Conservation (phyloP, 2,113 vertebrate species). For the Hypocryptadius cinnamomeus region DNA sequence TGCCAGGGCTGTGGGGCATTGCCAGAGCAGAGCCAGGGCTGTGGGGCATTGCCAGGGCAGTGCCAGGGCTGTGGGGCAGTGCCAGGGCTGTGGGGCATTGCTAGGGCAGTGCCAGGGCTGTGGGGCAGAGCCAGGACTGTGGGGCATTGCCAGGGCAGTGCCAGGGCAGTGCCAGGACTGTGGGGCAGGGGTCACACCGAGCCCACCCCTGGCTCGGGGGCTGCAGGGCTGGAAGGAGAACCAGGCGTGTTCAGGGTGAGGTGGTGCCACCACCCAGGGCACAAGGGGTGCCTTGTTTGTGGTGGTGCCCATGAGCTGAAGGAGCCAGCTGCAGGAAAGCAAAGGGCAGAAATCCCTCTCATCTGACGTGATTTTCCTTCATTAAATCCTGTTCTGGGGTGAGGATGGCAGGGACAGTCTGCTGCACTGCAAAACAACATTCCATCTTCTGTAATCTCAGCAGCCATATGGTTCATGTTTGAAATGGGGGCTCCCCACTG, state of each 20-base stretch:
- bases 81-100: background rate
- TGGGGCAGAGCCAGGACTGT: background rate
- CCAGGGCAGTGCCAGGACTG: background rate
- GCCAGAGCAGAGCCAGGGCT: background rate
- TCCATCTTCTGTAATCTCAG: background rate
- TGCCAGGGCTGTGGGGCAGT: background rate
- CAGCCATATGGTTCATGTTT: background rate
- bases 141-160: background rate
- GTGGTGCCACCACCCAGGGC: background rate
- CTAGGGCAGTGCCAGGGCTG: background rate
- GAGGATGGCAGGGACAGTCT: background rate
- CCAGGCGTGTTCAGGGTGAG: accelerated
- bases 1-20: too few species aligned
- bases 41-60: background rate
- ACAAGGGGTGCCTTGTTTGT: accelerated
- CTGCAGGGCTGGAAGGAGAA: background rate
- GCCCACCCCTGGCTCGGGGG: background rate
- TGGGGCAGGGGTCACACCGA: background rate
- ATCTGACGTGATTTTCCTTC: background rate
- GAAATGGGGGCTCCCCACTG: background rate
- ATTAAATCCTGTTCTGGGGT: background rate
- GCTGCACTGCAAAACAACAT: background rate
- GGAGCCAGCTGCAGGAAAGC: background rate
- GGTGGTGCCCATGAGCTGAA: background rate
- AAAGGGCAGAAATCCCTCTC: background rate